phyloP scores from a whole-genome alignment of 2,113 vertebrate genomes.

The Holacanthus passer region DNA sequence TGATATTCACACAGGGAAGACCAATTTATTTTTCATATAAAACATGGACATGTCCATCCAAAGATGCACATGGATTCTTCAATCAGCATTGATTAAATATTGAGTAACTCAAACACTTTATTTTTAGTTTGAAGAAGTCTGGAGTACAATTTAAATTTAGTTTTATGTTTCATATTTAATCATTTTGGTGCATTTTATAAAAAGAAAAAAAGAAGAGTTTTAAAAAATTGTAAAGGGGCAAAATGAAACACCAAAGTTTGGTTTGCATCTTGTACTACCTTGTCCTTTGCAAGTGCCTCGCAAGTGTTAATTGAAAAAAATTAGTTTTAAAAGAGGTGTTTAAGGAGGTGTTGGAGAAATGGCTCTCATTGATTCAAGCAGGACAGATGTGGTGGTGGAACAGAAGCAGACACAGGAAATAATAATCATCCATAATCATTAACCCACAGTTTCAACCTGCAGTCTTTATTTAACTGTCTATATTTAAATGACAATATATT shows the following conservation, averaged over 20 bases:
- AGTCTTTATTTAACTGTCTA: not conserved
- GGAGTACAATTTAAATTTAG: slow-evolving; percentile 47
- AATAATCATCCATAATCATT: slow-evolving; percentile 39
- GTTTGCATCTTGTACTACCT: slow-evolving; percentile 56
- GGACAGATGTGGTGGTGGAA: slow-evolving; percentile 29
- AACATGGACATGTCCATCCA: slow-evolving; percentile 30
- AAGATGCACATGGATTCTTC: slow-evolving; percentile 73
- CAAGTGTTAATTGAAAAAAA: slow-evolving; percentile 34
- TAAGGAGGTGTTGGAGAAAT: slow-evolving; percentile 4
- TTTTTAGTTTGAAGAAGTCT: slow-evolving; percentile 30
- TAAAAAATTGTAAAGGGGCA: slow-evolving; percentile 26
- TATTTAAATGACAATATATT: not conserved
- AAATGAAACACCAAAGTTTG: slow-evolving; percentile 57
- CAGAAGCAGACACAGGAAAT: slow-evolving; percentile 4
- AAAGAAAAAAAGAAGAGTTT: not conserved
- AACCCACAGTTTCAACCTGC: slow-evolving; percentile 16
- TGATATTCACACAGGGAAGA: not conserved
- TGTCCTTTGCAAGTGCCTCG: slow-evolving; percentile 69
- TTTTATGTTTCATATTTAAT: slow-evolving; percentile 54
- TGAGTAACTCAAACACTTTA: slow-evolving; percentile 23
- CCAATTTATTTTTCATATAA: not conserved
- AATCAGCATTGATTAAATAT: slow-evolving; percentile 33
- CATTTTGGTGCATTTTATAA: slow-evolving; percentile 29
- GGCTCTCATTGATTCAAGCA: slow-evolving; percentile 19
- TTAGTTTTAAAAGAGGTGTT: not conserved